Percentiles rank a stretch among this genome's conserved stretches.
These are phyloP conservation scores for Gymnoscopelus braueri DNA, from an alignment of 2,797 vertebrate species.

Conservation along the genomic window DNA sequence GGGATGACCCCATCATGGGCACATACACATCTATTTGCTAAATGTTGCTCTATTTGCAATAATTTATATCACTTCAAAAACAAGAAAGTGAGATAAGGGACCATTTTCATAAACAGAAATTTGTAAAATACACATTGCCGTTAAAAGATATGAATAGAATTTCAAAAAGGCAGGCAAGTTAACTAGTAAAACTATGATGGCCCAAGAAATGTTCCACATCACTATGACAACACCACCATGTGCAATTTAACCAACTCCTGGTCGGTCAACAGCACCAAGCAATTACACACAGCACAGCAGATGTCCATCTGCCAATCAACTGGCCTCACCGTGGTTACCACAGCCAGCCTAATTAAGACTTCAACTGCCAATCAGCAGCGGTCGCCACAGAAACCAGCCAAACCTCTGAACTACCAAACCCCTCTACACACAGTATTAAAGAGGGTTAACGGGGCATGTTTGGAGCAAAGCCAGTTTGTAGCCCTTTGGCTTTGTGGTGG, in stretches of 20 bases:
- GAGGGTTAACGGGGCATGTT: constrained; percentile 47
- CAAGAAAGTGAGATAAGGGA: too few relatives aligned
- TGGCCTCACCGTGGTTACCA: constrained; percentile 49
- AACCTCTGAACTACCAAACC: constrained; percentile 32
- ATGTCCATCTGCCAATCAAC: constrained; percentile 65
- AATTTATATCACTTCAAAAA: too few relatives aligned
- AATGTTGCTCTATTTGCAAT: neutral
- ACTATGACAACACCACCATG: constrained; percentile 44
- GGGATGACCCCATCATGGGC: too few relatives aligned
- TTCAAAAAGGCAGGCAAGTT: constrained; percentile 11
- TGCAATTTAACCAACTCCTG: constrained; percentile 40
- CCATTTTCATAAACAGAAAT: too few relatives aligned
- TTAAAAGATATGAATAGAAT: neutral
- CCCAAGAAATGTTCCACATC: constrained; percentile 19
- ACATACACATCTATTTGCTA: neutral
- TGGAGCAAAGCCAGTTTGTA: constrained; percentile 59
- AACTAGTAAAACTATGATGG: constrained; percentile 24
- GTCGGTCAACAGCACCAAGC: constrained; percentile 36
- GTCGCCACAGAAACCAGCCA: constrained; percentile 63
- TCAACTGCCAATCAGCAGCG: constrained; percentile 70
- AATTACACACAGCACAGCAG: constrained; percentile 52
- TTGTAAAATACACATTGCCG: neutral
- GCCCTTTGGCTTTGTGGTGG: constrained; percentile 48
- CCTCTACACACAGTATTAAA: constrained; percentile 39
- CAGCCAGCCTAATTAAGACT: constrained; percentile 57